Percentiles rank a stretch among this genome's conserved stretches.
phyloP scores from a whole-genome alignment of 2,888 invertebrate species.

The Synergus itoensis region DNA sequence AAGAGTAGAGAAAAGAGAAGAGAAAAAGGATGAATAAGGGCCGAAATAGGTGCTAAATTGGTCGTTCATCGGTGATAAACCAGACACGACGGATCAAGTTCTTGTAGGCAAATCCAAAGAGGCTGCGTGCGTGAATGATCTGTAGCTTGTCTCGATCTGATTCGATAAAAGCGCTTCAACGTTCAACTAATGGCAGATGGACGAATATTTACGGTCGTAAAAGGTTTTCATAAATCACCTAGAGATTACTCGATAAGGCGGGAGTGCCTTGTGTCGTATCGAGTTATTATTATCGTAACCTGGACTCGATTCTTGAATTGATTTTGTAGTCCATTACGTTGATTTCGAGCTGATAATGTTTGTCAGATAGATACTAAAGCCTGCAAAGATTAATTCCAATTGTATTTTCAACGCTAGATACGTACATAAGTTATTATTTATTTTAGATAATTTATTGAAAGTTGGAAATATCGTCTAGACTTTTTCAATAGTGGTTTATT shows the following conservation, averaged over 20 bases:
- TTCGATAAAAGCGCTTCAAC: not conserved
- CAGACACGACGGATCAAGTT: not conserved
- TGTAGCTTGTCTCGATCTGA: not conserved
- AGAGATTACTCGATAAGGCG: conserved; percentile 25
- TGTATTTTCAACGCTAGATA: not conserved
- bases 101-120: not conserved
- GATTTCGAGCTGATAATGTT: not conserved
- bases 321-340: conserved; percentile 4
- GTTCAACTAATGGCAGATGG: conserved; percentile 4
- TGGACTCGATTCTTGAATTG: conserved; percentile 8
- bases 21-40: not conserved
- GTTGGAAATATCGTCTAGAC: no score
- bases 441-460: no score
- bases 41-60: conserved; percentile 7
- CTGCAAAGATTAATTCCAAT: not conserved
- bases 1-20: no score
- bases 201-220: conserved; percentile 26
- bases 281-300: conserved; percentile 26
- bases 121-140: not conserved
- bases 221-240: conserved; percentile 38
- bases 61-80: conserved; percentile 7
- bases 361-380: not conserved
- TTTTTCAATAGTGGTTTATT: no score
- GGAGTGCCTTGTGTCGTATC: conserved; percentile 18
- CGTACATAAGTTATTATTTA: no score